Evolutionary conservation across 2,888 invertebrate species (phyloP).

Genomic region (Globia sparganii): DNA sequence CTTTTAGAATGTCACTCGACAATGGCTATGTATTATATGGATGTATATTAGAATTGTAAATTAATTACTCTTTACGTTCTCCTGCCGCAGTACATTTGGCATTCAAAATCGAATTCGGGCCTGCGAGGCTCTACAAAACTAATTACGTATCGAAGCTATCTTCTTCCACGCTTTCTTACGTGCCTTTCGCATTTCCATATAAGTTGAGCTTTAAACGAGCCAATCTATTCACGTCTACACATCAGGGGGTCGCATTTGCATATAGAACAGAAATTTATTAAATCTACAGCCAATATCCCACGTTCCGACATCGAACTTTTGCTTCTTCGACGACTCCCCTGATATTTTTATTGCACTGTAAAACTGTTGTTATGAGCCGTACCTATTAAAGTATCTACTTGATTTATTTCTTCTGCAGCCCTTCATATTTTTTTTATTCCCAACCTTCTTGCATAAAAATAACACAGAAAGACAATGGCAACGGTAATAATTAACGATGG

Average conservation of each 20-base stretch:
- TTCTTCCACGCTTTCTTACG: constrained; percentile 90
- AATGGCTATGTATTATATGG: constrained; percentile 73
- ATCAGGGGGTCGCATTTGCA: constrained; percentile 90
- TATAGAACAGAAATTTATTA: constrained; percentile 91
- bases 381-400: constrained; percentile 57
- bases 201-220: constrained; percentile 91
- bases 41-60: constrained; percentile 83
- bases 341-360: constrained; percentile 85
- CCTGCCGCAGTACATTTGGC: constrained; percentile 77
- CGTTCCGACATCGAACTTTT: constrained; percentile 89
- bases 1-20: constrained; percentile 73
- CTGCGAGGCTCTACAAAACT: constrained; percentile 87
- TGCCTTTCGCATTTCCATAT: constrained; percentile 90
- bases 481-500: constrained; percentile 59
- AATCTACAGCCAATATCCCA: constrained; percentile 90
- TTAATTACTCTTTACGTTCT: constrained; percentile 81
- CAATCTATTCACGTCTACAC: constrained; percentile 91
- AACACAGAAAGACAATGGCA: constrained; percentile 52
- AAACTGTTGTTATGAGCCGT: constrained; percentile 70
- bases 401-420: constrained; percentile 39
- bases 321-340: constrained; percentile 82
- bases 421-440: constrained; percentile 26
- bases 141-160: constrained; percentile 90
- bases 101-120: constrained; percentile 84
- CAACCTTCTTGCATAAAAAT: constrained; percentile 34